phyloP scores from a whole-genome alignment of 2,888 invertebrate species.

The Apamea monoglypha region DNA sequence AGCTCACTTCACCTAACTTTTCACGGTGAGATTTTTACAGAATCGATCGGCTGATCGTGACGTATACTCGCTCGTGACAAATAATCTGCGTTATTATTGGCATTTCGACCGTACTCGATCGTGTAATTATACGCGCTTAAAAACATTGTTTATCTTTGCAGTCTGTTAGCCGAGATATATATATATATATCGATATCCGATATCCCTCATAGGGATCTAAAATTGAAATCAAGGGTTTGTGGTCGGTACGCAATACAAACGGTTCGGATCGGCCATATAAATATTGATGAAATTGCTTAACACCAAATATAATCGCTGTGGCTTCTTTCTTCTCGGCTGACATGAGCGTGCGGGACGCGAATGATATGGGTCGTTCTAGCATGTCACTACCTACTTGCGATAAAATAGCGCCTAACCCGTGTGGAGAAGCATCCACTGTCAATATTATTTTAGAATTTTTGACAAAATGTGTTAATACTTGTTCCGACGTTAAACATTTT shows the following conservation, averaged over 20 bases:
- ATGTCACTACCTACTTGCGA: not conserved
- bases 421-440: too few relatives aligned
- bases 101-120: constrained; percentile 63
- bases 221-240: constrained; percentile 32
- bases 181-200: constrained; percentile 68
- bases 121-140: constrained; percentile 63
- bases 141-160: constrained; percentile 65
- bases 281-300: not conserved
- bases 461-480: too few relatives aligned
- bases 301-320: not conserved
- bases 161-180: constrained; percentile 65
- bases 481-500: constrained; percentile 23
- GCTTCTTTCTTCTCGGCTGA: constrained; percentile 49
- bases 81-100: constrained; percentile 59
- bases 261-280: not conserved
- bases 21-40: too few relatives aligned
- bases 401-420: constrained; percentile 57
- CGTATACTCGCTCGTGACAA: constrained; percentile 50
- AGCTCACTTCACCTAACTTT: too few relatives aligned
- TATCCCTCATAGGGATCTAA: constrained; percentile 65
- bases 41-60: too few relatives aligned
- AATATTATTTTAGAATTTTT: too few relatives aligned
- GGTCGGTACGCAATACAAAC: constrained; percentile 25
- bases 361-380: constrained; percentile 52
- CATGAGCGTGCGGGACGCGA: constrained; percentile 62